Percentiles rank a stretch among this genome's conserved stretches.
phyloP scores from a whole-genome alignment of 2,113 vertebrate species.

The Euleptes europaea region DNA sequence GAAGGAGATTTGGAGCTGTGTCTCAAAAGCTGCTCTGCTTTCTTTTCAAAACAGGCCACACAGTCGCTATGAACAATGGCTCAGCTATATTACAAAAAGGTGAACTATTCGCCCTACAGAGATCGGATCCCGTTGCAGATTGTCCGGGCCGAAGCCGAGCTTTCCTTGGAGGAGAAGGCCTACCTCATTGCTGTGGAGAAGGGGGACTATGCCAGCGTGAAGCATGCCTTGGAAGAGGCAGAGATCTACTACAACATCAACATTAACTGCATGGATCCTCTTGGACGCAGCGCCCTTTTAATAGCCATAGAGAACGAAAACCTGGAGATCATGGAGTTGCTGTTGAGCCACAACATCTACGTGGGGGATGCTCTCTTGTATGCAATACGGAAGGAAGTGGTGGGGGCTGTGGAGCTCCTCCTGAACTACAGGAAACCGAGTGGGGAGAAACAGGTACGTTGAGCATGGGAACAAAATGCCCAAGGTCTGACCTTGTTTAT shows the following conservation, averaged over 20 bases:
- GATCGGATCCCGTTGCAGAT: conserved; percentile 96
- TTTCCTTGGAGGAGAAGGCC: conserved; percentile 90
- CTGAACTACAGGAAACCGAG: conserved; percentile 89
- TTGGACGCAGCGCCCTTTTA: conserved; percentile 94
- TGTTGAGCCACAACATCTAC: conserved; percentile 90
- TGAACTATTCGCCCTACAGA: conserved; percentile 92
- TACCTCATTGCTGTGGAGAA: conserved; percentile 96
- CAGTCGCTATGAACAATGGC: conserved; percentile 86
- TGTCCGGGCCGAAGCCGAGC: conserved; percentile 93
- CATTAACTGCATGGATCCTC: conserved; percentile 96
- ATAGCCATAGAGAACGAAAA: conserved; percentile 99
- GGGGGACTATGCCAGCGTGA: conserved; percentile 95
- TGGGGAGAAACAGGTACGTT: conserved; percentile 88
- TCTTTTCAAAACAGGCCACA: conserved; percentile 58
- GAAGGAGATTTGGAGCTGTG: background rate
- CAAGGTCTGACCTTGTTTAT: too few relatives aligned
- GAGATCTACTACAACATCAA: conserved; percentile 99
- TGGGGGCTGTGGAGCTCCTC: conserved; percentile 96
- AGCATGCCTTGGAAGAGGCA: conserved; percentile 91
- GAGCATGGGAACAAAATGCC: background rate
- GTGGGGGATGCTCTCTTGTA: conserved; percentile 94
- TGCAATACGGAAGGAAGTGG: conserved; percentile 96
- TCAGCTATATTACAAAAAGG: conserved; percentile 97
- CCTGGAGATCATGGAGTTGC: conserved; percentile 97
- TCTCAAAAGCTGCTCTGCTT: fast-evolving